Conservation (phyloP, 1,140 invertebrate genomes). For the Ceratitis capitata region DNA sequence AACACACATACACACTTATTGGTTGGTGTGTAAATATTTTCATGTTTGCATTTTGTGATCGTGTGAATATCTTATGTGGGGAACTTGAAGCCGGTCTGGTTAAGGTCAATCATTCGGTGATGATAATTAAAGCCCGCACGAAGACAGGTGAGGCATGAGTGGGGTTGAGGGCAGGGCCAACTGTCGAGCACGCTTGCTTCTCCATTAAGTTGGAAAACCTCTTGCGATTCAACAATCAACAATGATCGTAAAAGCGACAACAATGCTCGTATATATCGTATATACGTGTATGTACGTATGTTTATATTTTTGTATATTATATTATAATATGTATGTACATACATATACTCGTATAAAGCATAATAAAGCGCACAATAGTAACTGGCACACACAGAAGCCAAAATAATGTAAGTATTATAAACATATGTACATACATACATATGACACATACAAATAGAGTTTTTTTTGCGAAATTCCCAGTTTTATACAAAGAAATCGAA, state of each 20-base stretch:
- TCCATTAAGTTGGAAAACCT: not conserved
- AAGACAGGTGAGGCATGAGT: not conserved
- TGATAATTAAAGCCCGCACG: not conserved
- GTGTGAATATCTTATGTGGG: not conserved
- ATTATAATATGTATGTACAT: not conserved
- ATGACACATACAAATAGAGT: not conserved
- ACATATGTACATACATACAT: not conserved
- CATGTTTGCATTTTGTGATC: not conserved
- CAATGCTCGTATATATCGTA: not conserved
- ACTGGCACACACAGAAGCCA: not conserved
- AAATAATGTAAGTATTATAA: not conserved
- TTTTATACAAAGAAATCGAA: not conserved
- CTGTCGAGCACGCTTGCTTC: not conserved
- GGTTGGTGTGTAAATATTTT: not conserved
- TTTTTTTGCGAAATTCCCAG: not conserved
- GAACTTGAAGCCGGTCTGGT: not conserved
- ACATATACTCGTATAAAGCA: not conserved
- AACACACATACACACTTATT: not conserved
- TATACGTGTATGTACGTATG: not conserved
- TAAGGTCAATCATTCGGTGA: slow-evolving; percentile 9
- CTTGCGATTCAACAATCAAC: not conserved
- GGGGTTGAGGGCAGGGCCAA: not conserved
- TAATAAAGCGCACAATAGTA: no score
- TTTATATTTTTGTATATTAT: not conserved
- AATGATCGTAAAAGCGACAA: not conserved